These are phyloP conservation scores for Miichthys miiuy DNA, from an alignment of 2,797 vertebrate genomes.

Conservation along the genomic window DNA sequence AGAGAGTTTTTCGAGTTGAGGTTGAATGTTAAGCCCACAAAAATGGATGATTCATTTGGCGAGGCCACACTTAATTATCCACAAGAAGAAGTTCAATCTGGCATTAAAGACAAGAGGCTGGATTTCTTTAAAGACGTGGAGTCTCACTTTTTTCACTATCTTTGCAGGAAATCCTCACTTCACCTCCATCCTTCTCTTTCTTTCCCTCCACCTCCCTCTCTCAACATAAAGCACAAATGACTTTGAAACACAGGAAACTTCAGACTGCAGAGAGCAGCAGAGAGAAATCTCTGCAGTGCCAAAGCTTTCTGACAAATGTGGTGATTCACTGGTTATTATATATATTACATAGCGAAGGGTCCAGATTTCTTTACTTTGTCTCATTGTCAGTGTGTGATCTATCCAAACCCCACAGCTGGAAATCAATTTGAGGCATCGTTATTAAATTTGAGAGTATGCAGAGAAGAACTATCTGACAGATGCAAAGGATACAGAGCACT, in stretches of 20 bases:
- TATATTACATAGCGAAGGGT: background rate
- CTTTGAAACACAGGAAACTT: background rate
- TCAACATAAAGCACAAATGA: background rate
- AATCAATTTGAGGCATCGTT: background rate
- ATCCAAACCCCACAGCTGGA: background rate
- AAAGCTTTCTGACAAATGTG: background rate
- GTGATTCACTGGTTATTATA: background rate
- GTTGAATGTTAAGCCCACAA: conserved; percentile 22
- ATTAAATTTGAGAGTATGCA: background rate
- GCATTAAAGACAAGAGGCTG: conserved; percentile 33
- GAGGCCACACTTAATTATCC: conserved; percentile 29
- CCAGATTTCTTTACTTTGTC: background rate
- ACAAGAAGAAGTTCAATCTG: conserved; percentile 23
- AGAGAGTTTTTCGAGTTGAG: conserved; percentile 35
- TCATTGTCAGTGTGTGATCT: too few relatives aligned
- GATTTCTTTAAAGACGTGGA: conserved; percentile 32
- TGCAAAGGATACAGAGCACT: background rate
- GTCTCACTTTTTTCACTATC: conserved; percentile 10
- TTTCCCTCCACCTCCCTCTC: background rate
- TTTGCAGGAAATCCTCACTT: conserved; percentile 6
- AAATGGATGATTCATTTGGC: conserved; percentile 48
- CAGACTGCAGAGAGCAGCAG: background rate
- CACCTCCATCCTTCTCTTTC: background rate
- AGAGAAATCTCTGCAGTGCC: background rate
- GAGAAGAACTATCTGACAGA: background rate